These are phyloP conservation scores for Heteromyza rotundicornis DNA, from an alignment of 2,888 invertebrate genomes.

Conservation along the genomic window DNA sequence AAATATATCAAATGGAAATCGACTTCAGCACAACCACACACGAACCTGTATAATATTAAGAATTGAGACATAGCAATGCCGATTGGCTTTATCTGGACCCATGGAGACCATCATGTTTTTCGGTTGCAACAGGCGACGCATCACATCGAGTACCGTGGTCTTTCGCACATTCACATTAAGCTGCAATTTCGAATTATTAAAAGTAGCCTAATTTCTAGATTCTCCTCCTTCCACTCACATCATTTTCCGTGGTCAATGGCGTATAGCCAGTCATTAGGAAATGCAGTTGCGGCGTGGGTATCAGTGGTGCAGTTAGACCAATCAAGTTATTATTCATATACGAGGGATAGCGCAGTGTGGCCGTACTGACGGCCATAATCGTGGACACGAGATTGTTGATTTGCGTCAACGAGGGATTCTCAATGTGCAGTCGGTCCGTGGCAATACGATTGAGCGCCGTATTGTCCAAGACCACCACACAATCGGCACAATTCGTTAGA, in stretches of 20 bases:
- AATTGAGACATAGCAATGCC: conserved; percentile 96
- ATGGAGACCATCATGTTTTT: conserved; percentile 99
- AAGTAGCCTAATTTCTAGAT: background rate
- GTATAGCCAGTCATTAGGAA: conserved; percentile 99
- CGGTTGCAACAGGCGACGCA: conserved; percentile 94
- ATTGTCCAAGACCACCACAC: conserved; percentile 96
- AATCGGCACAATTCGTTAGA: conserved; percentile 94
- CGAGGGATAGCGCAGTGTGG: conserved; percentile 88
- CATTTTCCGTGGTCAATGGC: conserved; percentile 90
- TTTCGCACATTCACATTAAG: conserved; percentile 77
- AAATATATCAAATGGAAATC: background rate
- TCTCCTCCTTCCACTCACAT: too few relatives aligned
- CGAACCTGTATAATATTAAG: conserved; percentile 93
- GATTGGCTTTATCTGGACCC: conserved; percentile 84
- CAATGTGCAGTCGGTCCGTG: conserved; percentile 91
- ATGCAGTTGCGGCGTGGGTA: conserved; percentile 98
- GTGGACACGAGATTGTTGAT: conserved; percentile 97
- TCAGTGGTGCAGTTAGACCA: conserved; percentile 92
- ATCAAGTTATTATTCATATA: conserved; percentile 99
- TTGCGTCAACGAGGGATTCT: conserved; percentile 95
- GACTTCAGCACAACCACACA: conserved; percentile 31
- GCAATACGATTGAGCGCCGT: conserved; percentile 95
- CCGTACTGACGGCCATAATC: conserved; percentile 98
- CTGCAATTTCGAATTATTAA: conserved; percentile 19
- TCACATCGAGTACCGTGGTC: conserved; percentile 97